These are phyloP conservation scores for Notospermus geniculatus DNA, from an alignment of 1,140 invertebrate species.

Conservation along the genomic window DNA sequence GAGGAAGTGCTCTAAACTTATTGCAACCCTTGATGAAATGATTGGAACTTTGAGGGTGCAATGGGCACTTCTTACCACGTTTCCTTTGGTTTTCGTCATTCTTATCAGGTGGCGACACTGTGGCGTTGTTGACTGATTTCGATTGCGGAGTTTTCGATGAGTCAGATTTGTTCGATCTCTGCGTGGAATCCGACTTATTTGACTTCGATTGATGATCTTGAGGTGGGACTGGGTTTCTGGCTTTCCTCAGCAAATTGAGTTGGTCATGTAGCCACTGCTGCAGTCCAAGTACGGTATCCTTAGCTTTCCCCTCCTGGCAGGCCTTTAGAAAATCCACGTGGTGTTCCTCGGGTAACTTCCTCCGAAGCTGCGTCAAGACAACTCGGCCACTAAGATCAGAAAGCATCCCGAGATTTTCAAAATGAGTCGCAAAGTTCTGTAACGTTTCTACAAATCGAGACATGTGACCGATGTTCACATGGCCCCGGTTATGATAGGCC, in stretches of 20 bases:
- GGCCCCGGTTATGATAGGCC: not conserved
- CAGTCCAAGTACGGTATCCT: not conserved
- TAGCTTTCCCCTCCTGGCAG: not conserved
- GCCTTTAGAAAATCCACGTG: not conserved
- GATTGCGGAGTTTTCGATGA: slow-evolving; percentile 1
- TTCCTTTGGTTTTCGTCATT: not conserved
- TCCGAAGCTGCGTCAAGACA: not conserved
- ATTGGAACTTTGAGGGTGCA: not conserved
- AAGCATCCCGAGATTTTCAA: not conserved
- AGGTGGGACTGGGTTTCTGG: not conserved
- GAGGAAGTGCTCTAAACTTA: slow-evolving; percentile 3
- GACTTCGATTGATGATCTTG: not conserved
- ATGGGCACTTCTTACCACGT: not conserved
- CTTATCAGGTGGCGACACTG: not conserved
- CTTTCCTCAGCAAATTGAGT: not conserved
- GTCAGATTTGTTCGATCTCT: not conserved
- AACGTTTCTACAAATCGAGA: not conserved
- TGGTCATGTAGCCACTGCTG: not conserved
- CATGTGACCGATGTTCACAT: not conserved
- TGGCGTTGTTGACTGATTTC: not conserved
- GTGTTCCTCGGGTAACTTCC: slow-evolving; percentile 5
- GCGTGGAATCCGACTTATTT: not conserved
- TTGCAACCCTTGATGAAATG: slow-evolving; percentile 7
- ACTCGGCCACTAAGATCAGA: not conserved
- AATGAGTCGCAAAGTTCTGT: slow-evolving; percentile 2